phyloP scores from a whole-genome alignment of 2,113 vertebrate species.

The Pardalotus punctatus region DNA sequence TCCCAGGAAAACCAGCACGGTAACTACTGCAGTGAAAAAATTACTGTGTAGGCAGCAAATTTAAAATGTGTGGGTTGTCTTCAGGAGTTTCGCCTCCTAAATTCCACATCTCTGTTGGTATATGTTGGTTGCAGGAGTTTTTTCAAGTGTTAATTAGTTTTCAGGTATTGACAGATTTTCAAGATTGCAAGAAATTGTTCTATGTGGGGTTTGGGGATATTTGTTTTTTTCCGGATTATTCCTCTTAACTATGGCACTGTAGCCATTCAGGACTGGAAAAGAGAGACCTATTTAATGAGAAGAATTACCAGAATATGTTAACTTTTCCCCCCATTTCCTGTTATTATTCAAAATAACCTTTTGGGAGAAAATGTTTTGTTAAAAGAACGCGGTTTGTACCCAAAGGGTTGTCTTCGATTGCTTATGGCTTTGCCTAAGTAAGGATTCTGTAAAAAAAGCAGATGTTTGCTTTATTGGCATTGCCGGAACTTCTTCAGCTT shows the following conservation, averaged over 20 bases:
- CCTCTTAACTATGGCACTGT: background rate
- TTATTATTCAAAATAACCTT: background rate
- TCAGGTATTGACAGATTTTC: background rate
- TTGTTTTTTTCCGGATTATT: background rate
- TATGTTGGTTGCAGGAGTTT: background rate
- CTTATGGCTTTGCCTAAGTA: background rate
- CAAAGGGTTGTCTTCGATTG: background rate
- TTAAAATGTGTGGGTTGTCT: background rate
- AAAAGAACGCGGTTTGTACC: background rate
- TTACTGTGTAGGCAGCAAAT: background rate
- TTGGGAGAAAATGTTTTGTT: background rate
- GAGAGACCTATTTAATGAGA: background rate
- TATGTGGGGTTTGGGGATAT: accelerated
- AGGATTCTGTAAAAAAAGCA: background rate
- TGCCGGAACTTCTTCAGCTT: background rate
- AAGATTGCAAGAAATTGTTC: background rate
- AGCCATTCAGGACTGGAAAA: background rate
- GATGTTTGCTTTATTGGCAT: background rate
- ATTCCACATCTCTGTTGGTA: background rate
- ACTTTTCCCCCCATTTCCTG: accelerated
- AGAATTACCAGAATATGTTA: background rate
- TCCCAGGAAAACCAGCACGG: background rate
- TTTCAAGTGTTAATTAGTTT: background rate
- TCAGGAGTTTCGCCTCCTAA: background rate
- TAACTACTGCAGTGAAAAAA: background rate